Percentiles rank a stretch among this genome's conserved stretches.
Evolutionary conservation across 2,113 vertebrate genomes (phyloP).

Genomic region (Pelvicachromis taeniatus): DNA sequence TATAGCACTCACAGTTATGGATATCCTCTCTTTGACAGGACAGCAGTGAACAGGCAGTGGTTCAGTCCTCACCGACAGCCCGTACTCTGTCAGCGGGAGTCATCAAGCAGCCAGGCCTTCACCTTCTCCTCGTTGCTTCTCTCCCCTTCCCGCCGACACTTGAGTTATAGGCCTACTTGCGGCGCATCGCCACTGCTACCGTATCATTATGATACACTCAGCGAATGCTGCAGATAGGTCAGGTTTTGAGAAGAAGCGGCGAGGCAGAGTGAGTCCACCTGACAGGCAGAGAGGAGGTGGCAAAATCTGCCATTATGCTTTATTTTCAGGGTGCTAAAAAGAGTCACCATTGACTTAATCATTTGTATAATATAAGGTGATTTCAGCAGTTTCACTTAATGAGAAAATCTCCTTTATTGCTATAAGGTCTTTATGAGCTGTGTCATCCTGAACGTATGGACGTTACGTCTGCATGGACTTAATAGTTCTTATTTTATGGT

Average conservation of each 20-base stretch:
- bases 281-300: conserved; percentile 32
- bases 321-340: conserved; percentile 52
- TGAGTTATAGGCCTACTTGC: conserved; percentile 35
- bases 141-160: neutral
- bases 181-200: neutral
- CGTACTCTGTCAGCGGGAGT: conserved; percentile 26
- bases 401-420: conserved; percentile 71
- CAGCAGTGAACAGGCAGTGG: conserved; percentile 15
- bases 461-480: conserved; percentile 60
- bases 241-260: conserved; percentile 25
- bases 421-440: conserved; percentile 65
- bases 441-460: conserved; percentile 67
- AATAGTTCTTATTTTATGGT: conserved; percentile 70
- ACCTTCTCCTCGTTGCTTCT: neutral
- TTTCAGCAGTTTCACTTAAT: conserved; percentile 72
- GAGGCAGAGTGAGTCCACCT: conserved; percentile 2
- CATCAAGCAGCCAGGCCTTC: conserved; percentile 3
- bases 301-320: conserved; percentile 45
- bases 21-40: conserved; percentile 44
- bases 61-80: conserved; percentile 5
- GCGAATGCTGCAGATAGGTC: conserved; percentile 34
- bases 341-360: conserved; percentile 69
- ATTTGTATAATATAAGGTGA: conserved; percentile 69
- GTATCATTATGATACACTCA: conserved; percentile 54
- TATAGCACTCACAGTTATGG: conserved; percentile 37